Percentiles rank a stretch among this genome's conserved stretches.
These are phyloP conservation scores for Drosophila ananassae DNA, from an alignment of 1,140 invertebrate genomes.

Conservation along the genomic window DNA sequence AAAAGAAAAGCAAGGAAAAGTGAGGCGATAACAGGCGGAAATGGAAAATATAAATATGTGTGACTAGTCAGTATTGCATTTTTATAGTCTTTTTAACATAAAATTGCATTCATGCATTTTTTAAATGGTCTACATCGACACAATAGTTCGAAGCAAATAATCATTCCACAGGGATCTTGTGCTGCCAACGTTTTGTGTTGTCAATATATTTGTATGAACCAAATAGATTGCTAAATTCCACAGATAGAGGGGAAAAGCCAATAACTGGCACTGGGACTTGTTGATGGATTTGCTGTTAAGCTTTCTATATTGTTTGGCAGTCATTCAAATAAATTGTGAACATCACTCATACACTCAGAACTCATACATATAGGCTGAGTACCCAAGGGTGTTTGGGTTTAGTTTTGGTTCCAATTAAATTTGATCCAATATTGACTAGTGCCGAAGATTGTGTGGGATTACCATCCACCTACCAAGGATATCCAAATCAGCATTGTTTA, in stretches of 20 bases:
- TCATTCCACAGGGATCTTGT: neutral
- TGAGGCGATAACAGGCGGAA: neutral
- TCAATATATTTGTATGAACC: neutral
- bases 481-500: conserved; percentile 10
- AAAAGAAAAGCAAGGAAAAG: neutral
- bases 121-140: neutral
- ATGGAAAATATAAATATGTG: neutral
- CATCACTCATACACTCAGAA: neutral
- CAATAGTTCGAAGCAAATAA: neutral
- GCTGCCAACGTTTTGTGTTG: neutral
- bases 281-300: conserved; percentile 31
- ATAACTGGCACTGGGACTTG: neutral
- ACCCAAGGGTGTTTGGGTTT: neutral
- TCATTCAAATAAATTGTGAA: conserved; percentile 7
- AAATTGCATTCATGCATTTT: neutral
- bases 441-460: neutral
- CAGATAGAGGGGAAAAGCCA: neutral
- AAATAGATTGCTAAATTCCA: conserved; percentile 5
- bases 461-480: conserved; percentile 12
- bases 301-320: conserved; percentile 3
- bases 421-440: neutral
- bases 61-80: conserved; percentile 1
- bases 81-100: neutral
- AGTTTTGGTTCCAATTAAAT: conserved; percentile 30
- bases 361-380: neutral